Conservation (phyloP, 2,888 invertebrate genomes). For the Schizotus pectinicornis region DNA sequence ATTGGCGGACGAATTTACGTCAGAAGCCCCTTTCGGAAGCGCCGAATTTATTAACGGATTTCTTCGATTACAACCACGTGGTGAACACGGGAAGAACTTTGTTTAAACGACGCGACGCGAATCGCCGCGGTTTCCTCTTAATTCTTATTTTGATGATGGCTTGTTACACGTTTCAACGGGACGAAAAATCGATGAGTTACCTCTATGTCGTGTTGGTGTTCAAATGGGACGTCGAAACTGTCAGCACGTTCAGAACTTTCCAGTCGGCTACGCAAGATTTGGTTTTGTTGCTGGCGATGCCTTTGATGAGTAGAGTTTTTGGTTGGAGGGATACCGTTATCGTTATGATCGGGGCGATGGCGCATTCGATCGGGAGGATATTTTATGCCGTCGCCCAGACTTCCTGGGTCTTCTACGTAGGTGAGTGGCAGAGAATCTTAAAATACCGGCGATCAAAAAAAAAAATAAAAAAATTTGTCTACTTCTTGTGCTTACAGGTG, state of each 20-base stretch:
- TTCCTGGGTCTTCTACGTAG: slow-evolving; percentile 67
- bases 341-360: slow-evolving; percentile 73
- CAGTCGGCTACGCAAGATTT: slow-evolving; percentile 75
- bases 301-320: slow-evolving; percentile 72
- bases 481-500: slow-evolving; percentile 61
- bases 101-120: slow-evolving; percentile 64
- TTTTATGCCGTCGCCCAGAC: slow-evolving; percentile 68
- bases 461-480: slow-evolving; percentile 7
- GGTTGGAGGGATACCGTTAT: slow-evolving; percentile 76
- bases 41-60: slow-evolving; percentile 67
- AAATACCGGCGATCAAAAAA: neutral
- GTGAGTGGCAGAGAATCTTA: slow-evolving; percentile 9
- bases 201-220: slow-evolving; percentile 77
- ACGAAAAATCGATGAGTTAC: slow-evolving; percentile 78
- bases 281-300: slow-evolving; percentile 73
- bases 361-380: slow-evolving; percentile 72
- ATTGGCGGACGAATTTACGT: slow-evolving; percentile 73
- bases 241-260: slow-evolving; percentile 75
- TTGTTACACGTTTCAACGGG: slow-evolving; percentile 82
- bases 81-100: slow-evolving; percentile 68
- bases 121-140: slow-evolving; percentile 68
- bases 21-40: slow-evolving; percentile 68
- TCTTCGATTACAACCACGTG: slow-evolving; percentile 75
- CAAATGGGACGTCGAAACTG: slow-evolving; percentile 71
- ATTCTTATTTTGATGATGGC: slow-evolving; percentile 77